These are phyloP conservation scores for Ascidia mentula DNA, from an alignment of 23 tunicate species.

Conservation along the genomic window DNA sequence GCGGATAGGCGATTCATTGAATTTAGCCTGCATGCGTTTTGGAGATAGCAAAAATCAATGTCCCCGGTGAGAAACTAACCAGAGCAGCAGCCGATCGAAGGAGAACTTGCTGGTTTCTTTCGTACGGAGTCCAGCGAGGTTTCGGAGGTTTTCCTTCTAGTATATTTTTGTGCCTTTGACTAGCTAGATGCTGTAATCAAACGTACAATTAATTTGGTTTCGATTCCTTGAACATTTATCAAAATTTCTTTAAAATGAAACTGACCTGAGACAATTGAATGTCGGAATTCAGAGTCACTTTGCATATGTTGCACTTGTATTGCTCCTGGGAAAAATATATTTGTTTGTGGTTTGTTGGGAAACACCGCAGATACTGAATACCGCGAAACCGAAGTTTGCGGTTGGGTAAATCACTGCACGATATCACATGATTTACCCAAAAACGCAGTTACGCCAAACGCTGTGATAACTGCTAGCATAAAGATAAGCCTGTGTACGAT, in stretches of 20 bases:
- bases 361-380: no score
- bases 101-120: constrained; percentile 58
- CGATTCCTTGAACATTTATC: neutral
- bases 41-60: neutral
- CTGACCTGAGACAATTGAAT: constrained; percentile 79
- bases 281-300: constrained; percentile 85
- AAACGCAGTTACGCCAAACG: no score
- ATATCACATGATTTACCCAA: no score
- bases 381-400: no score
- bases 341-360: no score
- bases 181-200: constrained; percentile 73
- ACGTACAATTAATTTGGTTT: neutral
- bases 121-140: constrained; percentile 97
- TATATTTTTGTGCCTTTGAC: constrained; percentile 87
- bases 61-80: constrained; percentile 12
- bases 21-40: no score
- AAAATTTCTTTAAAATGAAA: neutral
- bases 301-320: constrained; percentile 81
- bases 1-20: neutral
- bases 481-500: no score
- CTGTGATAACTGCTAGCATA: no score
- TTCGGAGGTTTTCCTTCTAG: constrained; percentile 94
- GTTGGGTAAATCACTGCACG: no score
- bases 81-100: constrained; percentile 54
- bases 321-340: constrained; percentile 60